Evolutionary conservation across 2,888 invertebrate genomes (phyloP), one percentile per base, ranked within the genome.

Genomic region (Tinea semifulvella): DNA sequence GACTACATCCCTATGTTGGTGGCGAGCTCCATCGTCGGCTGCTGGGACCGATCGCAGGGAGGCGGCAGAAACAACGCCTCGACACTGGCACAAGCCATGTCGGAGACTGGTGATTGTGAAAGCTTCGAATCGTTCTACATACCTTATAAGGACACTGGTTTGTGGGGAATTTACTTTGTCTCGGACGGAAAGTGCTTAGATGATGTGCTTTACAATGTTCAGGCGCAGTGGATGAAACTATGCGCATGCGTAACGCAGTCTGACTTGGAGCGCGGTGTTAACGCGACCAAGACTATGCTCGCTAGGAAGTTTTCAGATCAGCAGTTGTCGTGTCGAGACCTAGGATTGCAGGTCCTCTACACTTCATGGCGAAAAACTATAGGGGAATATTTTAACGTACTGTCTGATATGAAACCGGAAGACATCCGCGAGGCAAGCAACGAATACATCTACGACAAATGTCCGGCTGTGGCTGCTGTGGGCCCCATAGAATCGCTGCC

Each of bases 161-260:
- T 83, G 8, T 83, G 76, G 74, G 84, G 84, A 3, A 57, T 77
- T 6, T 79, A 82, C 44, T 80, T 72, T 44, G 63, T 74, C 2
- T 59, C 62, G 1, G 52, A 60, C 1, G 57, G 49, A 43, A 52
- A 63, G 55, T 51, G 58, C 1, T n/a, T 68, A n/a, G 70, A 80
- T 16, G 64, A 71, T 28, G 66, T 79, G 61, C 19, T 77, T 11
- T 44, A 48, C 16, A 59, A 63, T 26, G 35, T 80, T 5, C 79
- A 77, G 47, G 52, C 63, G 4, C 56, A 67, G 17, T 77, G 74
- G 73, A 70, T 75, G 71, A 50, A 63, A 39, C 52, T 82, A 46
- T 72, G 73, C 47, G 54, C 57, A 0, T 61, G 58, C 8, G 51
- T 59, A n/a, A 53, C 54, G 10, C 27, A 50, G 0, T 46, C 49